These are phyloP conservation scores for Alauda arvensis DNA, from an alignment of 2,797 vertebrate species.

Conservation along the genomic window DNA sequence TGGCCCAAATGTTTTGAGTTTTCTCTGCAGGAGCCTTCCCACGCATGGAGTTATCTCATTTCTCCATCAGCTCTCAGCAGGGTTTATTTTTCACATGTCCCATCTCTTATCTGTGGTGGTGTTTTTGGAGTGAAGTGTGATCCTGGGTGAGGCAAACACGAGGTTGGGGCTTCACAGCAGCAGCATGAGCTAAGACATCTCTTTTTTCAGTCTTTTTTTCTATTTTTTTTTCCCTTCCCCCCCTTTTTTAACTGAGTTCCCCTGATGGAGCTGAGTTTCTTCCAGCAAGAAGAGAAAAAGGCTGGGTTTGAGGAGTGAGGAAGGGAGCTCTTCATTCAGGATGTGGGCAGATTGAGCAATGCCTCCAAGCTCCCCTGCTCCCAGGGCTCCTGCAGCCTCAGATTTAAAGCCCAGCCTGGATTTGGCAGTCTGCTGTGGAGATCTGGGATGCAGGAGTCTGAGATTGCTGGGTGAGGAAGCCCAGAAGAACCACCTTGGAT, in stretches of 20 bases:
- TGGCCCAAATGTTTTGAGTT: neutral
- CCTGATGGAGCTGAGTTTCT: neutral
- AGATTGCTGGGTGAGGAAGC: neutral
- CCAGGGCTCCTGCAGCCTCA: neutral
- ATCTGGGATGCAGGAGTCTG: neutral
- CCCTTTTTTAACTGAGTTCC: fast-evolving
- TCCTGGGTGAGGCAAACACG: neutral
- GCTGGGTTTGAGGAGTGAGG: neutral
- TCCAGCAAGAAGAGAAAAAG: neutral
- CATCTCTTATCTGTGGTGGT: neutral
- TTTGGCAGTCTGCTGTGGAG: neutral
- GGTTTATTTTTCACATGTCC: neutral
- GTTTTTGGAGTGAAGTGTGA: neutral
- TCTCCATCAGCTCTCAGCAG: neutral
- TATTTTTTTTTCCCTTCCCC: fast-evolving
- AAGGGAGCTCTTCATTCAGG: neutral
- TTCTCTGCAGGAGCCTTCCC: neutral
- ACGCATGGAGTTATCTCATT: neutral
- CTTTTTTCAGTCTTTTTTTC: neutral
- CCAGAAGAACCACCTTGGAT: neutral
- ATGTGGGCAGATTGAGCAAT: neutral
- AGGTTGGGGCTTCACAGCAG: neutral
- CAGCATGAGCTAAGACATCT: neutral
- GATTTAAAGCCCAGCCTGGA: neutral
- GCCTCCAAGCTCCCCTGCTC: neutral